Percentiles rank a stretch among this genome's conserved stretches.
These are phyloP conservation scores for Erebia ligea DNA, from an alignment of 2,888 invertebrate species.

Conservation along the genomic window DNA sequence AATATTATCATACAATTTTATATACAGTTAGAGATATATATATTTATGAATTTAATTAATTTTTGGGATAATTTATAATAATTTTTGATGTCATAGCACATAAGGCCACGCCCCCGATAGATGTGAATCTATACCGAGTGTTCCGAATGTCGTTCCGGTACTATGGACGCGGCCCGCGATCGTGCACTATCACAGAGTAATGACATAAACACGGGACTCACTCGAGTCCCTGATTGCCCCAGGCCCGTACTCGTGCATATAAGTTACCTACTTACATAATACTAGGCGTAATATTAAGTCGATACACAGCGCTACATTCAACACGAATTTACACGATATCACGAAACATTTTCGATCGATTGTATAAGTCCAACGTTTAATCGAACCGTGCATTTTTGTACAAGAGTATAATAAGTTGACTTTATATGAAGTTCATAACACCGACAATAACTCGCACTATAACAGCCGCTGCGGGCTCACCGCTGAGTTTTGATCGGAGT, in stretches of 20 bases:
- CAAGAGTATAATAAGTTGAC: slow-evolving; percentile 56
- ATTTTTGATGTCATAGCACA: slow-evolving; percentile 80
- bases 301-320: slow-evolving; percentile 74
- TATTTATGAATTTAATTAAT: slow-evolving; percentile 79
- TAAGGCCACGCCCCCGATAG: slow-evolving; percentile 59
- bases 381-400: slow-evolving; percentile 60
- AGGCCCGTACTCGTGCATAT: slow-evolving; percentile 79
- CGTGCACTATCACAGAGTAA: slow-evolving; percentile 83
- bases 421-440: slow-evolving; percentile 49
- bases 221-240: slow-evolving; percentile 78
- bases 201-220: slow-evolving; percentile 78
- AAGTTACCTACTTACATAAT: slow-evolving; percentile 77
- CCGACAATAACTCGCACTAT: slow-evolving; percentile 35
- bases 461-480: slow-evolving; percentile 37
- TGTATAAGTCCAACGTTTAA: slow-evolving; percentile 39
- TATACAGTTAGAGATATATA: slow-evolving; percentile 76
- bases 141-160: slow-evolving; percentile 47
- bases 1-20: slow-evolving; percentile 76
- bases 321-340: slow-evolving; percentile 61
- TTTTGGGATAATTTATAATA: slow-evolving; percentile 82
- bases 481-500: slow-evolving; percentile 22
- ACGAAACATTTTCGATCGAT: slow-evolving; percentile 53
- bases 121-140: slow-evolving; percentile 47
- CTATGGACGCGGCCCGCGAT: slow-evolving; percentile 62
- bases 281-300: slow-evolving; percentile 72